phyloP scores from a whole-genome alignment of 2,113 vertebrate genomes.

The Corythaeola cristata region DNA sequence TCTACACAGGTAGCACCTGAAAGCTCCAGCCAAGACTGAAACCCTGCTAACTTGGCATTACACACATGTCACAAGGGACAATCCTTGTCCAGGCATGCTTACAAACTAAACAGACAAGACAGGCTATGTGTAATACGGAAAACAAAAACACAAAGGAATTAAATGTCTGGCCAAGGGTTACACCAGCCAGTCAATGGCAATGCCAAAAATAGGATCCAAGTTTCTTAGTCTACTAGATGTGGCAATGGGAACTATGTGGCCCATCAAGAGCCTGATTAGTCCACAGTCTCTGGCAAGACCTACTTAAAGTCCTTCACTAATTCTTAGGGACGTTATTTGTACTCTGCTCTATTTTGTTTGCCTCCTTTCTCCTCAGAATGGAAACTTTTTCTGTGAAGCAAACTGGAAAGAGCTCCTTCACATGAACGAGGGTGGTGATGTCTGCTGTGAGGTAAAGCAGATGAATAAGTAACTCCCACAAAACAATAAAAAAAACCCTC shows the following conservation, averaged over 20 bases:
- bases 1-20: neutral
- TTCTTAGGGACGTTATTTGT: neutral
- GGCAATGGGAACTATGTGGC: neutral
- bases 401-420: neutral
- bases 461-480: neutral
- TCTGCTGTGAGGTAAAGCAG: neutral
- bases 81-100: constrained; percentile 7
- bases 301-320: neutral
- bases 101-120: constrained; percentile 31
- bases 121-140: neutral
- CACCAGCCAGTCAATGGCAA: constrained; percentile 7
- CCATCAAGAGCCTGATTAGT: neutral
- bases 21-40: neutral
- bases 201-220: constrained; percentile 33
- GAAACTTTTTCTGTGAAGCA: neutral
- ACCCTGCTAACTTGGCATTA: neutral
- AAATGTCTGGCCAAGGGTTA: constrained; percentile 7
- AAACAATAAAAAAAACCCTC: neutral
- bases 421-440: neutral
- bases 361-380: neutral
- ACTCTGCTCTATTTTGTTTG: neutral
- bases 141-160: constrained; percentile 34
- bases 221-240: constrained; percentile 3
- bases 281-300: neutral
- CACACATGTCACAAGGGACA: neutral